Percentiles rank a stretch among this genome's conserved stretches.
These are phyloP conservation scores for Malurus elegans DNA, from an alignment of 2,113 vertebrate genomes.

Conservation along the genomic window DNA sequence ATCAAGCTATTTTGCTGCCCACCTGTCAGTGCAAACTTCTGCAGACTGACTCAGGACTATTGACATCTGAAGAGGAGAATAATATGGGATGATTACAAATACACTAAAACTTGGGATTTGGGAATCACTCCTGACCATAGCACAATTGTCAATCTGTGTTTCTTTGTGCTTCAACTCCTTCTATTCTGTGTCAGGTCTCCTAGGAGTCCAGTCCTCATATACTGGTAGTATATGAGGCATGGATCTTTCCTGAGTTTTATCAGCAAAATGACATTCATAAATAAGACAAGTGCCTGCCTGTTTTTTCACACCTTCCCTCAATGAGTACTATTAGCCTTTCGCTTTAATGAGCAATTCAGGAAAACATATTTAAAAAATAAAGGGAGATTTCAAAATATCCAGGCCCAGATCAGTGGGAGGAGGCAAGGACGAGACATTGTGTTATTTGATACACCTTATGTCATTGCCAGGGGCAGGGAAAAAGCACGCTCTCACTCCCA, in stretches of 20 bases:
- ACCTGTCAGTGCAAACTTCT: neutral
- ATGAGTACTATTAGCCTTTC: neutral
- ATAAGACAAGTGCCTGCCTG: neutral
- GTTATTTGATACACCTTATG: neutral
- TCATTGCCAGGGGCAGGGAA: neutral
- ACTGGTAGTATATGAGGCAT: neutral
- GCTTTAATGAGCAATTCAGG: neutral
- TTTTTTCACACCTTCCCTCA: neutral
- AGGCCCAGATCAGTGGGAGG: fast-evolving
- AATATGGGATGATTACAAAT: neutral
- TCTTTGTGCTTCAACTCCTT: neutral
- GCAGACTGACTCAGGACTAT: neutral
- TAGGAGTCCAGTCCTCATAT: neutral
- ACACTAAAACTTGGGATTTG: neutral
- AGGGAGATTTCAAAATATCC: neutral
- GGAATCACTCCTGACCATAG: neutral
- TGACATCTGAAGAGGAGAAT: neutral
- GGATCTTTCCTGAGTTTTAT: neutral
- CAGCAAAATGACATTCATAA: neutral
- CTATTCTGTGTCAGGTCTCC: neutral
- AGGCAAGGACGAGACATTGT: neutral
- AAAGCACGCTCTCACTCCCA: neutral
- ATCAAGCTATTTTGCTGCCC: neutral
- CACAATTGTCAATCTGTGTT: neutral
- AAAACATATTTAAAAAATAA: neutral